Base-by-base conservation (phyloP, 2,888 invertebrate genomes). In the Enoplolaimus lenunculus region DNA sequence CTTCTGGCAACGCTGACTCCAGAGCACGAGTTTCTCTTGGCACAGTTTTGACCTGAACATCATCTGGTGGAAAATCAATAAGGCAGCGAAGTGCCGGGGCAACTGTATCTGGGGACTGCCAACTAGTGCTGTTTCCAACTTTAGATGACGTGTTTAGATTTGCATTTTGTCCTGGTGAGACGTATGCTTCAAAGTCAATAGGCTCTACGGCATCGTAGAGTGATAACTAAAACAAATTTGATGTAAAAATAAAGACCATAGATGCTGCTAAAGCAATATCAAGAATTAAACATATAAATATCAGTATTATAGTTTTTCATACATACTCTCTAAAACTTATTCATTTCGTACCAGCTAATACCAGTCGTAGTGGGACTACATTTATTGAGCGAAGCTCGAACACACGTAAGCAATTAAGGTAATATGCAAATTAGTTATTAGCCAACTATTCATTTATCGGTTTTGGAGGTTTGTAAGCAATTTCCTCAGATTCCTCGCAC, bases 61-160 rank as follows among this genome's bases (percentile, higher is more conserved):
- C 77, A 68, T 77, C 77, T 33, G 75, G 72, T 0, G 76, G 76
- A 69, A 77, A 77, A 70, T 77, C 77, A 30, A 73, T 3, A 31
- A 69, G 31, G n/a, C 16, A 62, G 7, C n/a, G 7, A 7, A 62
- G 7, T 13, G 28, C 62, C 16, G 62, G 28, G 7, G 62, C 7
- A 13, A 45, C 7, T 7, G 7, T 45, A 7, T 45, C 45, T 7
- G 45, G 45, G 67, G 29, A 28, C 7, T 2, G 30, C 71, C 29
- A 75, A 71, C 68, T 75, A 75, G 64, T 68, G 73, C 16, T 65
- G 30, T 2, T 1, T 45, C 28, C 62, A n/a, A 28, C 33, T 21
- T 31, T 26, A 29, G 13, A 26, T 34, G 13, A 28, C 16, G 30
- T 68, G 3, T 69, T 66, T 28, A 29, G 7, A n/a, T 3, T 31